Percentiles rank a stretch among this genome's conserved stretches.
Conservation (phyloP, 2,888 invertebrate genomes). For the Synanthedon andrenaeformis region DNA sequence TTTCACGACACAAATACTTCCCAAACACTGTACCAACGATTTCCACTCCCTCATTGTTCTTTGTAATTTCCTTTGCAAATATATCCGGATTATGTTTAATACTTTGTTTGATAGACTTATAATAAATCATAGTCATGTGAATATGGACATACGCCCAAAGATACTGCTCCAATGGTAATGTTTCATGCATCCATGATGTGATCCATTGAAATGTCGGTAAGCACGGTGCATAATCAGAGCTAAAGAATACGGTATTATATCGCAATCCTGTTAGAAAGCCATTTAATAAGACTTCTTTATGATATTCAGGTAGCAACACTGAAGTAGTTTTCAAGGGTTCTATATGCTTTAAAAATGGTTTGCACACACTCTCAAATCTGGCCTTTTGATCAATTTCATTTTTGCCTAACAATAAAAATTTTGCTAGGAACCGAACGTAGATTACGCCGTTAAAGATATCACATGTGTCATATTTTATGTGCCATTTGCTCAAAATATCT, state of each 20-base stretch:
- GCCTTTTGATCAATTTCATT: slow-evolving; percentile 16
- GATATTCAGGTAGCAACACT: slow-evolving; percentile 1
- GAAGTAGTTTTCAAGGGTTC: slow-evolving; percentile 6
- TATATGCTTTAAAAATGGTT: slow-evolving; percentile 24
- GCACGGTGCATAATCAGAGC: slow-evolving; percentile 20
- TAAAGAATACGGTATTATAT: slow-evolving; percentile 28
- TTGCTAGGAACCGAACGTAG: slow-evolving; percentile 23
- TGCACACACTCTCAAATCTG: slow-evolving; percentile 19
- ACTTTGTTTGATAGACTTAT: slow-evolving; percentile 27
- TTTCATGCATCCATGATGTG: slow-evolving; percentile 18
- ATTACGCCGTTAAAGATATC: slow-evolving; percentile 12
- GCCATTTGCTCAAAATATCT: slow-evolving; percentile 8
- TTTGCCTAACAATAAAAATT: slow-evolving; percentile 27
- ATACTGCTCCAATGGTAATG: slow-evolving; percentile 26
- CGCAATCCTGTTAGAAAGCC: slow-evolving; percentile 21
- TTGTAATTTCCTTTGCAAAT: slow-evolving; percentile 18
- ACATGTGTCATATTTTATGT: slow-evolving; percentile 8
- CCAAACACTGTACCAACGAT: slow-evolving; percentile 31
- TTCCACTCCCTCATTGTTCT: slow-evolving; percentile 18
- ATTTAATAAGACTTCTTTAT: slow-evolving; percentile 11
- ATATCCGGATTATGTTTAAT: slow-evolving; percentile 21
- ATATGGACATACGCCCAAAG: slow-evolving; percentile 23
- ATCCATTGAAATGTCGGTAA: slow-evolving; percentile 27
- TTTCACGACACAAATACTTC: slow-evolving; percentile 25
- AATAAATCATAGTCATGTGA: slow-evolving; percentile 37